Evolutionary conservation across 2,888 invertebrate genomes (phyloP).

Genomic region (Dicroscelio sp.): DNA sequence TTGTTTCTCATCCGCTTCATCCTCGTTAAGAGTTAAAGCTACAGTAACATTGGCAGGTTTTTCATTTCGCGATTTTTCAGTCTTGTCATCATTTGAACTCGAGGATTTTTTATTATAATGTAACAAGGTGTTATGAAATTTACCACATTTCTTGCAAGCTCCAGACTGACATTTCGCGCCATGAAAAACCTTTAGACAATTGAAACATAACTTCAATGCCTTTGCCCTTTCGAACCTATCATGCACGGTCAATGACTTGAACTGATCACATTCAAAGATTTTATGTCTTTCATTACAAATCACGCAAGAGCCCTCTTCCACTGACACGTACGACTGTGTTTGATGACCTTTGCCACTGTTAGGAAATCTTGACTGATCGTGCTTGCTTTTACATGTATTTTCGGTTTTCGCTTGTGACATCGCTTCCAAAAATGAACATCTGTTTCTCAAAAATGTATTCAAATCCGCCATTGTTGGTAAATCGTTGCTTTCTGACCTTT

Average conservation of each 20-base stretch:
- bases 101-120: constrained; percentile 7
- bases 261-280: constrained; percentile 13
- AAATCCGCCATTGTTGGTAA: background rate
- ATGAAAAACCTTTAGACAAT: constrained; percentile 31
- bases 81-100: background rate
- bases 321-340: background rate
- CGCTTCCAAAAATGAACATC: background rate
- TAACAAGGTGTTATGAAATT: constrained; percentile 45
- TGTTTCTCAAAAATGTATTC: background rate
- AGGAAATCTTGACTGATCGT: background rate
- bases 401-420: background rate
- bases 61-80: too few relatives aligned
- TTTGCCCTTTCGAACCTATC: background rate
- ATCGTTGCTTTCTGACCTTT: constrained; percentile 2
- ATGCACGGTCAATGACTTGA: background rate
- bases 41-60: too few relatives aligned
- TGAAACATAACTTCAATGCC: constrained; percentile 8
- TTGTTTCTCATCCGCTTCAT: background rate
- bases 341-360: background rate
- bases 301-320: background rate
- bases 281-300: constrained; percentile 6
- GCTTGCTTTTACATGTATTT: background rate
- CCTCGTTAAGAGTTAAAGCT: too few relatives aligned
- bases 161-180: constrained; percentile 18
- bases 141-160: constrained; percentile 34